Percentiles rank a stretch among this genome's conserved stretches.
Conservation (phyloP, 1,140 invertebrate genomes). For the Matsumurasca onukii region DNA sequence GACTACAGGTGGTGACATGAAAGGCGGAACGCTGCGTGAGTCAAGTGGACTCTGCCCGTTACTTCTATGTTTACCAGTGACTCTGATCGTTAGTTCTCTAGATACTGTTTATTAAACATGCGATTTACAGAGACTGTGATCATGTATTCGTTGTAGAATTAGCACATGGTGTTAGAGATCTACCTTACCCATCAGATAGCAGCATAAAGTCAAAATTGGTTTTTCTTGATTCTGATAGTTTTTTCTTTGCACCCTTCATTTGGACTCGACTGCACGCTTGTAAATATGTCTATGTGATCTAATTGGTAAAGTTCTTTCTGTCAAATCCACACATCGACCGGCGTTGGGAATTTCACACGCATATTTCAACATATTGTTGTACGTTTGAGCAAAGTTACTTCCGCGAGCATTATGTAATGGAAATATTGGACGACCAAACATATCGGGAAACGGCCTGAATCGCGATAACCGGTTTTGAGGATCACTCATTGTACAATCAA, state of each 20-base stretch:
- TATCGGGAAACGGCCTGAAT: too few relatives aligned
- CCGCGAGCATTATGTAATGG: too few relatives aligned
- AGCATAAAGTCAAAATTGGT: background rate
- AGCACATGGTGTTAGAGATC: background rate
- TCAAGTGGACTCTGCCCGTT: constrained; percentile 2
- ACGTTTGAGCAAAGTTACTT: too few relatives aligned
- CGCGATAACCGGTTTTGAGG: too few relatives aligned
- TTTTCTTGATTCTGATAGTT: constrained; percentile 20
- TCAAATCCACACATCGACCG: too few relatives aligned
- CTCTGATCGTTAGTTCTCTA: constrained; percentile 17
- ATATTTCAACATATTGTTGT: too few relatives aligned
- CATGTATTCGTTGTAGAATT: background rate
- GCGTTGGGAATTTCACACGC: too few relatives aligned
- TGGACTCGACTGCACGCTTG: too few relatives aligned
- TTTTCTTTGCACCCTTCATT: constrained; percentile 10
- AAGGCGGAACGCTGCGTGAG: background rate
- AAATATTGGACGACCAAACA: too few relatives aligned
- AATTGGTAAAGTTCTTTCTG: too few relatives aligned
- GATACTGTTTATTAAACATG: background rate
- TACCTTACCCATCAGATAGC: background rate
- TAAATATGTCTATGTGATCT: too few relatives aligned
- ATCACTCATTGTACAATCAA: too few relatives aligned
- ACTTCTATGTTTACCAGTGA: constrained; percentile 11
- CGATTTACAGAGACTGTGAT: background rate
- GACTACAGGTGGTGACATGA: background rate